Base-by-base conservation (phyloP, 2,797 vertebrate species). In the Carcharodon carcharias region DNA sequence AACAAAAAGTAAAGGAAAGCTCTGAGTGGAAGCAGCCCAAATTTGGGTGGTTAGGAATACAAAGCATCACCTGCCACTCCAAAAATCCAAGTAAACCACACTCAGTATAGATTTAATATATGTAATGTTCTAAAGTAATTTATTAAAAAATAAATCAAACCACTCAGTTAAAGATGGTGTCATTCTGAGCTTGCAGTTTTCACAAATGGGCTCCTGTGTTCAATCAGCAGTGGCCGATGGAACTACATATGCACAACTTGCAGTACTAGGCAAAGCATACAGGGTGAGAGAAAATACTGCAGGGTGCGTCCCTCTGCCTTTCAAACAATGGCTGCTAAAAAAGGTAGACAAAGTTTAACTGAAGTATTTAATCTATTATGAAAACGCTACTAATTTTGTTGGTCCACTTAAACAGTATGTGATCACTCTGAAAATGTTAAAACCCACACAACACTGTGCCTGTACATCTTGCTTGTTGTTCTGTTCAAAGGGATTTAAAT, bases 61-160 rank as follows among this genome's bases (percentile, higher is more conserved):
- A 54, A 73, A 45, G 45, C 26, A 12, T 21, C 94, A 73, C 31
- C 31, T 31, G 14, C 45, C 69, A 35, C 67, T 56, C 67, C 50
- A 77, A 77, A 95, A 95, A 71, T 21, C 54, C 67, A 69, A 95
- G 45, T 45, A 95, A 95, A 61, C n/a, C n/a, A 95, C 3, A 95
- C 40, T 11, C 31, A 6, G 67, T 56, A 40, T 31, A 58, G 45
- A 56, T n/a, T 71, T 54, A 95, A 95, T 35, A 67, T 95, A 77
- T 58, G 67, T n/a, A 35, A 95, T 56, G 71, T n/a, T 54, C 67
- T 35, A 6, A 35, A 71, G 28, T 56, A 54, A 71, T 77, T 95
- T 58, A 73, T 71, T 95, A 35, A 95, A 71, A 58, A 35, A 77
- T 67, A 73, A 95, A 71, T 95, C 94, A 95, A 95, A 95, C 69